Conservation (phyloP, 2,113 vertebrate genomes). For the Phylloscopus trochiloides region DNA sequence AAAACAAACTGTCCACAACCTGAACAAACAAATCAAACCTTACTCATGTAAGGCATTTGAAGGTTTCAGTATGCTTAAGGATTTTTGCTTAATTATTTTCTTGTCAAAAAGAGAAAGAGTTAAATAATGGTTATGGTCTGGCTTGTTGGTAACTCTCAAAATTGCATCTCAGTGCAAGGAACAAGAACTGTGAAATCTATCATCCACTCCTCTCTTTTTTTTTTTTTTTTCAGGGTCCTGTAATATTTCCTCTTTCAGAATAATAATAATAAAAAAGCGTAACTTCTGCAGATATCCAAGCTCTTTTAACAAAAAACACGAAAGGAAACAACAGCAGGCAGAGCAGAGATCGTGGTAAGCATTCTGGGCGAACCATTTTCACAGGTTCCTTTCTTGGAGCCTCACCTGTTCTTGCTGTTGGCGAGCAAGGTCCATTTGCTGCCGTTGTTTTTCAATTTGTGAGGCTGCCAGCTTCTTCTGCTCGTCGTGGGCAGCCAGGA, state of each 20-base stretch:
- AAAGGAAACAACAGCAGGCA: neutral
- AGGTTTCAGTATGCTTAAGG: neutral
- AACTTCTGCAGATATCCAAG: neutral
- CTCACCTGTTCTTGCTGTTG: constrained; percentile 99
- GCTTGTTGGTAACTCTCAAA: neutral
- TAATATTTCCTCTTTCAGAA: neutral
- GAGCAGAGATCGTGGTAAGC: neutral
- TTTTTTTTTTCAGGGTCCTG: neutral
- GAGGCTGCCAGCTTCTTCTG: constrained; percentile 98
- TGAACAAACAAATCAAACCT: neutral
- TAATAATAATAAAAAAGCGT: neutral
- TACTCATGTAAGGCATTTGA: neutral
- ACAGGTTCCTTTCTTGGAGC: constrained; percentile 17
- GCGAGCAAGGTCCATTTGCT: constrained; percentile 98
- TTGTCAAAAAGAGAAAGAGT: neutral
- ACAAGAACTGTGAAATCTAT: neutral
- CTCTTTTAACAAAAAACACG: neutral
- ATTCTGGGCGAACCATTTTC: constrained; percentile 1
- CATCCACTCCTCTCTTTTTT: neutral
- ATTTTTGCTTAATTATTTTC: neutral
- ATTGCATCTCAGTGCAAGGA: neutral
- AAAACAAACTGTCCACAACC: accelerated
- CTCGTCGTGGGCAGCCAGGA: constrained; percentile 95
- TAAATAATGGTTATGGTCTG: neutral
- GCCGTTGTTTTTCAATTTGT: constrained; percentile 98